These are phyloP conservation scores for Rhingia campestris DNA, from an alignment of 2,888 invertebrate genomes.

Conservation along the genomic window DNA sequence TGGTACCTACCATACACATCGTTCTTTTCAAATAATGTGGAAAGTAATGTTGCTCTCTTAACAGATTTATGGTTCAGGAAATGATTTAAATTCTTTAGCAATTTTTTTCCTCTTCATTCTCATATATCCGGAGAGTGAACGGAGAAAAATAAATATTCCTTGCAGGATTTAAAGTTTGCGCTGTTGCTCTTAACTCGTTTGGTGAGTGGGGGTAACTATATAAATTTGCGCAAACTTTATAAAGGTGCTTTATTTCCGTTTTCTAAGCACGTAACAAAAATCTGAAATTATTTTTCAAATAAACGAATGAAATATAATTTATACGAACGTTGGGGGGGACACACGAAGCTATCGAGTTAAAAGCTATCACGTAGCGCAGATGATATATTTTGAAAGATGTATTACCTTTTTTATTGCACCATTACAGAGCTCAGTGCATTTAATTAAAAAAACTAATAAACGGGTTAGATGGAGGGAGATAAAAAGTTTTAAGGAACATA, in stretches of 20 bases:
- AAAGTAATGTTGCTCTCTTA: background rate
- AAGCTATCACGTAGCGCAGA: constrained; percentile 45
- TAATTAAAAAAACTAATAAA: constrained; percentile 63
- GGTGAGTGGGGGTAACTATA: constrained; percentile 16
- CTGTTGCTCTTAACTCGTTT: constrained; percentile 13
- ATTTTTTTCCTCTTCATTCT: constrained; percentile 6
- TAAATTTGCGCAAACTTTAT: constrained; percentile 48
- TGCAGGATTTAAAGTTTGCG: constrained; percentile 40
- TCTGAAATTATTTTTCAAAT: constrained; percentile 69
- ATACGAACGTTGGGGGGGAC: constrained; percentile 21
- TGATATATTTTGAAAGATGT: constrained; percentile 37
- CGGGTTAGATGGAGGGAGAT: constrained; percentile 3
- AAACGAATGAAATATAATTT: constrained; percentile 68
- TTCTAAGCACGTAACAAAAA: constrained; percentile 68
- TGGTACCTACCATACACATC: too few relatives aligned
- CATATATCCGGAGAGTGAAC: background rate
- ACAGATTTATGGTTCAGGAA: constrained; percentile 6
- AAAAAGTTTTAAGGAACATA: background rate
- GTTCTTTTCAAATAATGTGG: constrained; percentile 9
- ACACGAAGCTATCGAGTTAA: constrained; percentile 38
- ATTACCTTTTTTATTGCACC: constrained; percentile 33
- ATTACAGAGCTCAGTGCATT: constrained; percentile 37
- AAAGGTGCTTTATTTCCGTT: constrained; percentile 57
- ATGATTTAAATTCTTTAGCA: constrained; percentile 31
- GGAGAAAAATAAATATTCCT: constrained; percentile 12